phyloP scores from a whole-genome alignment of 2,888 invertebrate species.

The Yponomeuta cagnagella region DNA sequence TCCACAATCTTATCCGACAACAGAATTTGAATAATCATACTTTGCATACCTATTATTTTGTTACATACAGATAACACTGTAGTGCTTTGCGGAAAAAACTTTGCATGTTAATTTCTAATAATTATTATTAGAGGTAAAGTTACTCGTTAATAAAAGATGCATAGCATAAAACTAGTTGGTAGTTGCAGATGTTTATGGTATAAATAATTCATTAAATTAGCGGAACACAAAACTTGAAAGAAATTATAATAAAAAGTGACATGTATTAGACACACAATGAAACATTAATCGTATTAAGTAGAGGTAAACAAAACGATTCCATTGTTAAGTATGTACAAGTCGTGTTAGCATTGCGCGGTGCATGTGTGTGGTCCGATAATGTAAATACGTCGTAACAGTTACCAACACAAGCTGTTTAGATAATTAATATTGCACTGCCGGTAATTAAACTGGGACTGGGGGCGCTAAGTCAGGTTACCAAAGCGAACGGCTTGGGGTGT shows the following conservation, averaged over 20 bases:
- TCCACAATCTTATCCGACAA: neutral
- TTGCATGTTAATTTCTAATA: conserved; percentile 6
- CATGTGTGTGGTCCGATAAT: conserved; percentile 10
- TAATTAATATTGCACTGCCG: conserved; percentile 13
- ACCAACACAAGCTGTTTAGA: conserved; percentile 13
- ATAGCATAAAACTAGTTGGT: neutral
- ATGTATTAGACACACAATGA: no score
- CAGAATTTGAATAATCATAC: neutral
- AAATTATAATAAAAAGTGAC: no score
- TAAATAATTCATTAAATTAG: no score
- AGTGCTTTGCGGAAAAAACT: neutral
- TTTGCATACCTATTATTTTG: neutral
- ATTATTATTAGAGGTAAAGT: neutral
- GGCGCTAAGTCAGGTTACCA: neutral
- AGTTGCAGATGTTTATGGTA: neutral
- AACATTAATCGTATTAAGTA: no score
- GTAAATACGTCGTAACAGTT: conserved; percentile 7
- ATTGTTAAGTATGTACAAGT: neutral
- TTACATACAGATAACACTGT: neutral
- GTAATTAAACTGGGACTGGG: conserved; percentile 12
- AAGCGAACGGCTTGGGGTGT: neutral
- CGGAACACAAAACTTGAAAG: no score
- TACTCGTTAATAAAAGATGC: neutral
- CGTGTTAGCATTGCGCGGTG: neutral
- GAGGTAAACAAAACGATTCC: neutral